Conservation (phyloP, 2,113 vertebrate species). For the Brienomyrus longianalis region DNA sequence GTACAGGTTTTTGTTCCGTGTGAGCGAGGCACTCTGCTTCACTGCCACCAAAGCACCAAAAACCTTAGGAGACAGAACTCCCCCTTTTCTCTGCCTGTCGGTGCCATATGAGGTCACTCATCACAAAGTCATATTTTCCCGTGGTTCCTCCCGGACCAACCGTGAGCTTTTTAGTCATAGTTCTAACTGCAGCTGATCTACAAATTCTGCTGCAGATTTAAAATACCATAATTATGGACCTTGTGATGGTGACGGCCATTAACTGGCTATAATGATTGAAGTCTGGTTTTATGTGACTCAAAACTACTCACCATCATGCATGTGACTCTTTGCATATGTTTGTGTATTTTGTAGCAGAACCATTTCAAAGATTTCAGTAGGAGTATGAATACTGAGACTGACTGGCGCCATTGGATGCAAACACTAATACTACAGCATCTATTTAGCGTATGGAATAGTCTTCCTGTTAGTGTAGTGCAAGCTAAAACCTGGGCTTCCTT, state of each 20-base stretch:
- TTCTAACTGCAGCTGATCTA: not conserved
- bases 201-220: not conserved
- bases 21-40: not conserved
- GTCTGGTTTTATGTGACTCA: not conserved
- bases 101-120: not conserved
- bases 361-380: not conserved
- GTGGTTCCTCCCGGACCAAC: not conserved
- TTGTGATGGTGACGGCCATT: not conserved
- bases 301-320: not conserved
- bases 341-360: not conserved
- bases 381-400: not conserved
- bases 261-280: not conserved
- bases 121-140: not conserved
- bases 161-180: not conserved
- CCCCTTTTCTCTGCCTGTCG: not conserved
- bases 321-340: not conserved
- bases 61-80: not conserved
- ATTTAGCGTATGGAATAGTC: too few species aligned
- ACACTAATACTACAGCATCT: not conserved
- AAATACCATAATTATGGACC: not conserved
- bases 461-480: too few species aligned
- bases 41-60: not conserved
- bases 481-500: too few species aligned
- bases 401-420: not conserved
- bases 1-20: not conserved